Percentiles rank a stretch among this genome's conserved stretches.
Conservation (phyloP, 2,113 vertebrate genomes). For the Eretmochelys imbricata region DNA sequence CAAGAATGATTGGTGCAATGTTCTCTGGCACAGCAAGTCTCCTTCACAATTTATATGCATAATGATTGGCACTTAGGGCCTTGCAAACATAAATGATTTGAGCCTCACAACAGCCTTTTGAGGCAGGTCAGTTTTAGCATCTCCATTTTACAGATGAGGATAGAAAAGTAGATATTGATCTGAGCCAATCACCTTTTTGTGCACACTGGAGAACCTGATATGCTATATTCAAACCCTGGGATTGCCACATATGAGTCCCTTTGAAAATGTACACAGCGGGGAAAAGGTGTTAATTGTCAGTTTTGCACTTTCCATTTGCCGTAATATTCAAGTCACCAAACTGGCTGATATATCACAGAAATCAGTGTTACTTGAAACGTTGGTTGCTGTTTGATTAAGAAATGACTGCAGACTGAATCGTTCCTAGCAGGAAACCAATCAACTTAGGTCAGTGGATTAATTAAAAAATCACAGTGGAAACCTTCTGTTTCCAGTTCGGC, state of each 20-base stretch:
- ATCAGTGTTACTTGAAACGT: rapidly evolving
- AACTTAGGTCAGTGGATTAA: not conserved
- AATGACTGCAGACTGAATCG: not conserved
- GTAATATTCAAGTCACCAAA: not conserved
- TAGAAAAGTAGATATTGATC: no score
- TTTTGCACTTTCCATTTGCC: rapidly evolving
- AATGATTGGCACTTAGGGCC: not conserved
- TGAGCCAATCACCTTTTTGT: no score
- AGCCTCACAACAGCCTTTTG: not conserved
- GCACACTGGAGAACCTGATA: no score
- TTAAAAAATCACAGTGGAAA: not conserved
- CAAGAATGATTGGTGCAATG: not conserved
- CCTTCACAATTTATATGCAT: not conserved
- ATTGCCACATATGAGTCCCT: no score
- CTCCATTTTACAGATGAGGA: not conserved
- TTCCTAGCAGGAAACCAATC: no score
- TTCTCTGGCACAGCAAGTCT: not conserved
- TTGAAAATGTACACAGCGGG: rapidly evolving
- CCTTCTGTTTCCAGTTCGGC: not conserved
- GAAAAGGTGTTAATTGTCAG: not conserved
- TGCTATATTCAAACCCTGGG: no score
- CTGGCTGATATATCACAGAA: rapidly evolving
- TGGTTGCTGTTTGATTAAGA: rapidly evolving
- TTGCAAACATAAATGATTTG: not conserved
- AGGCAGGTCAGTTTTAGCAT: not conserved